Percentiles rank a stretch among this genome's conserved stretches.
Conservation (phyloP, 64 coral and sea anemone species). For the Astreopora myriophthalma region DNA sequence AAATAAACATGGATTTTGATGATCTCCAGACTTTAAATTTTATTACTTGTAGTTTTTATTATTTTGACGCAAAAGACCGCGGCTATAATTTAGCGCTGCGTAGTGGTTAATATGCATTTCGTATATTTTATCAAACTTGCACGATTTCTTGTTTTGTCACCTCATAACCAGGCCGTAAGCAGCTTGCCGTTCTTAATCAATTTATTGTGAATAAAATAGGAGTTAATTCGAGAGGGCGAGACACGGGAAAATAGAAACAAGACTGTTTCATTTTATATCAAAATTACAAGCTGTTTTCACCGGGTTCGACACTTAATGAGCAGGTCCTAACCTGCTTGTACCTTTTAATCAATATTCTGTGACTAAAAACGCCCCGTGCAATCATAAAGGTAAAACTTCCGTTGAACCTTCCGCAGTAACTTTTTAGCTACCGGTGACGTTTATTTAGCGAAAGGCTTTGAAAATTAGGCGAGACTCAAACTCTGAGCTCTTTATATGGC, state of each 20-base stretch:
- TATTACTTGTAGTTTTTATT: background rate
- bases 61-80: background rate
- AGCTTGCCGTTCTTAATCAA: background rate
- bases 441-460: background rate
- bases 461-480: background rate
- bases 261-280: constrained; percentile 6
- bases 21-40: background rate
- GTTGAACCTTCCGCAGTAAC: background rate
- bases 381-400: background rate
- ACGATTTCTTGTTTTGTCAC: background rate
- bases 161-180: background rate
- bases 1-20: background rate
- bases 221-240: background rate
- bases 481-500: background rate
- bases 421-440: background rate
- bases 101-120: background rate
- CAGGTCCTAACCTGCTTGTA: background rate
- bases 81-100: background rate
- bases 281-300: background rate
- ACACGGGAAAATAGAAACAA: background rate
- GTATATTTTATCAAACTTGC: background rate
- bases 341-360: background rate
- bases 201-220: background rate
- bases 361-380: background rate
- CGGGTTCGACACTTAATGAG: background rate